These are phyloP conservation scores for Bilobella aurantiaca DNA, from an alignment of 1,140 invertebrate species.

Conservation along the genomic window DNA sequence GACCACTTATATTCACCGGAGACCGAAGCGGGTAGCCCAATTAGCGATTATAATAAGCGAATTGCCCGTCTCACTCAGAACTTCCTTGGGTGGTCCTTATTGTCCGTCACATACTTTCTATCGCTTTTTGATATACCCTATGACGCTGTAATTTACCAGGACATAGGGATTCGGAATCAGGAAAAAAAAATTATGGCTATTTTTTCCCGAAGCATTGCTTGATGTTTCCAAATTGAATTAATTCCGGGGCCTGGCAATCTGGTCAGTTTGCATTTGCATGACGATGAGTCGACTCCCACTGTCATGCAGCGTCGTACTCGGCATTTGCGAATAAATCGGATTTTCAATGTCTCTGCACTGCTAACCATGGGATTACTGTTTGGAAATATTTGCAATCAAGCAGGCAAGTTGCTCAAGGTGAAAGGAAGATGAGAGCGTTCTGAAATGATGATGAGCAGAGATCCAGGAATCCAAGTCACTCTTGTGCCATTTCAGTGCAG, in stretches of 20 bases:
- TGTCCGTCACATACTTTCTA: neutral
- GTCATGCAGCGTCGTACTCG: neutral
- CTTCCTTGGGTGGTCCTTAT: neutral
- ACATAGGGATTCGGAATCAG: neutral
- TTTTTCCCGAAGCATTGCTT: too few species aligned
- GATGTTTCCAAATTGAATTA: too few species aligned
- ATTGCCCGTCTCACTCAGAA: neutral
- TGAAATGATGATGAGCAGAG: neutral
- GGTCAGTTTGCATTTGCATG: neutral
- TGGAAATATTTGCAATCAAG: neutral
- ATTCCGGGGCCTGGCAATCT: too few species aligned
- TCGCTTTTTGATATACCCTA: too few species aligned
- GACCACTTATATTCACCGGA: neutral
- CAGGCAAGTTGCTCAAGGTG: neutral
- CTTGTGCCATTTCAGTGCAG: neutral
- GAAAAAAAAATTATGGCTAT: neutral
- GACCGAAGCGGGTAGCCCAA: neutral
- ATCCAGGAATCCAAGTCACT: neutral
- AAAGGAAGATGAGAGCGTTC: neutral
- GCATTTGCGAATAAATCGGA: neutral
- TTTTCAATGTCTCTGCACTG: too few species aligned
- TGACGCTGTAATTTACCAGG: neutral
- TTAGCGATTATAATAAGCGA: neutral
- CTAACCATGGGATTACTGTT: neutral
- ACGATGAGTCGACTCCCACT: neutral